Base-by-base conservation (phyloP, 2,797 vertebrate genomes). In the Bradypus variegatus region DNA sequence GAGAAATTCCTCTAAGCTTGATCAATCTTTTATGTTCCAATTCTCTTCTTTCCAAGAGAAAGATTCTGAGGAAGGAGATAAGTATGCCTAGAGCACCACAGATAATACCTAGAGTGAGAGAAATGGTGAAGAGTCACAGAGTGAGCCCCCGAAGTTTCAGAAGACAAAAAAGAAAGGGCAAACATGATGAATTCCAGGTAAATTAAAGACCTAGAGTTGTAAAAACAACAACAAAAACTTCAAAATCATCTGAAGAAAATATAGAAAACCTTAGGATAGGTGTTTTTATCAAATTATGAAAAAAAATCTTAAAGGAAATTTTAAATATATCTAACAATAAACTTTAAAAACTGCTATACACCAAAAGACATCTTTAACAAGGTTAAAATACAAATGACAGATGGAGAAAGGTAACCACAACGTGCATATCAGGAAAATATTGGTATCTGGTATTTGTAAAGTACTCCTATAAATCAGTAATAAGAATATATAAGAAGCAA, bases 1-100 rank as follows among this genome's bases (percentile, higher is more conserved):
- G 33, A 65, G 69, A 27, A 75, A 9, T 36, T 65, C 75, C 75
- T 53, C 79, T 81, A 85, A 88, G 55, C 36, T 62, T 80, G 36
- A 65, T 48, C 48, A 23, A 53, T 88, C 58, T 73, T 50, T 58
- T 70, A 48, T 92, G 69, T 77, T 81, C 38, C 53, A 18, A 10
- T 90, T 75, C 65, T 92, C 69, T 60, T 88, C 41, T 78, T 93
- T 89, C 48, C 78, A 76, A 48, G 45, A 80, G 48, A 90, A 84
- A 80, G 21, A 88, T 36, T 91, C 14, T 25, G 41, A 78, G 6
- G 58, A 29, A 92, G 38, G 53, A 88, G 23, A 19, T 55, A 31
- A 62, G 36, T 19, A 75, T 62, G 27, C 27, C 33, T 70, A 48
- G 77, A 70, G 4, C 76, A 29, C 62, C 73, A 80, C 36, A 58